phyloP scores from a whole-genome alignment of 2,113 vertebrate species.

The Thermophis baileyi region DNA sequence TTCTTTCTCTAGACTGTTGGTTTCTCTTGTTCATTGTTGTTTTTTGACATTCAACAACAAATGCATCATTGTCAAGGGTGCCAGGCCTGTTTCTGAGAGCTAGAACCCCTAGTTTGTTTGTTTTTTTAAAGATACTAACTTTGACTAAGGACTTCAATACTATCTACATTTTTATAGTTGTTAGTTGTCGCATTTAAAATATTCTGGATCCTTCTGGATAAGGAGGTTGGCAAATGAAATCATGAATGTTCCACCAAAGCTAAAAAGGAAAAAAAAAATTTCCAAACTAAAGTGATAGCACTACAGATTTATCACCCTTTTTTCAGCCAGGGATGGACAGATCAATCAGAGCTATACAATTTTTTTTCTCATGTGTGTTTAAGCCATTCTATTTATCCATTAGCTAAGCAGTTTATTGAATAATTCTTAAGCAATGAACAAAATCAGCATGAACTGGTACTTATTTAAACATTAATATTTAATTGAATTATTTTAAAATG shows the following conservation, averaged over 20 bases:
- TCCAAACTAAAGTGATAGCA: background rate
- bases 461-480: background rate
- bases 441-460: background rate
- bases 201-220: background rate
- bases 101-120: background rate
- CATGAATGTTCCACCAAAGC: background rate
- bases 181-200: background rate
- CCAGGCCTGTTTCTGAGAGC: background rate
- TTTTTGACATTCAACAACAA: background rate
- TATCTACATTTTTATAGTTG: background rate
- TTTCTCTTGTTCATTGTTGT: background rate
- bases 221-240: background rate
- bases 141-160: background rate
- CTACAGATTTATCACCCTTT: background rate
- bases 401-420: background rate
- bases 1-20: background rate
- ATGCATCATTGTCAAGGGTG: background rate
- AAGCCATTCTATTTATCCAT: background rate
- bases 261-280: background rate
- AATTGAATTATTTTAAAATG: background rate
- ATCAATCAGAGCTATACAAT: background rate
- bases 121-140: background rate
- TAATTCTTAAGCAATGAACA: background rate
- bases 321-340: background rate
- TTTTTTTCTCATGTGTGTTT: background rate